Base-by-base conservation (phyloP, 64 coral and sea anemone species). In the Stylophora pistillata region DNA sequence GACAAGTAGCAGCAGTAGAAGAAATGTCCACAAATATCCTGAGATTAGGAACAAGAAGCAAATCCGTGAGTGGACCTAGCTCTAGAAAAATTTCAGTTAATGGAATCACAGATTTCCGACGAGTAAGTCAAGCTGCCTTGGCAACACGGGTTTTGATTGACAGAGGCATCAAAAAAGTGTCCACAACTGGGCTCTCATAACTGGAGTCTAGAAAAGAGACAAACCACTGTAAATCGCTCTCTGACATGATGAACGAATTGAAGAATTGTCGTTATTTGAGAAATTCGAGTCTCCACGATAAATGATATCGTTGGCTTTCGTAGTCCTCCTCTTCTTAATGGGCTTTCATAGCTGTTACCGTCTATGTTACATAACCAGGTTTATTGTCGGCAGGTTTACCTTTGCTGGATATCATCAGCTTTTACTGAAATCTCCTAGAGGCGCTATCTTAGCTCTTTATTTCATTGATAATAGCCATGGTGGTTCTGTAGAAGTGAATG, bases 261-360 rank as follows among this genome's bases (percentile, higher is more conserved):
- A 72, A 79, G 20, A 13, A 89, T 20, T 89, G 75, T 70, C 58
- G 87, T 70, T 89, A 80, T n/a, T 53, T 89, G 29, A 89, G 87
- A 33, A 79, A 63, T 10, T 29, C 53, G 15, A 25, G 27, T 16
- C 58, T 16, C 14, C 1, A 58, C 31, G 15, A 79, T n/a, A 12
- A 68, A 28, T 68, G 25, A 9, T 12, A 28, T 25, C 10, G 21
- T 10, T n/a, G 16, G n/a, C 21, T 23, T 3, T 47, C 37, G 3
- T 47, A 7, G 37, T 47, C 37, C 7, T 47, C 37, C 3, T 47
- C 37, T 47, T 47, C 0, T 47, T 4, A 7, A 3, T 7, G 37
- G 37, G 37, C 7, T 47, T 47, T 47, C 37, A 4, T 47, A 7
- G 37, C 7, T 47, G 37, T 47, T 47, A 7, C 37, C 7, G 37